A percentile compares a stretch with the other conserved stretches of the same genome.
phyloP scores from a whole-genome alignment of 2,888 invertebrate genomes.

The Hemaris fuciformis region DNA sequence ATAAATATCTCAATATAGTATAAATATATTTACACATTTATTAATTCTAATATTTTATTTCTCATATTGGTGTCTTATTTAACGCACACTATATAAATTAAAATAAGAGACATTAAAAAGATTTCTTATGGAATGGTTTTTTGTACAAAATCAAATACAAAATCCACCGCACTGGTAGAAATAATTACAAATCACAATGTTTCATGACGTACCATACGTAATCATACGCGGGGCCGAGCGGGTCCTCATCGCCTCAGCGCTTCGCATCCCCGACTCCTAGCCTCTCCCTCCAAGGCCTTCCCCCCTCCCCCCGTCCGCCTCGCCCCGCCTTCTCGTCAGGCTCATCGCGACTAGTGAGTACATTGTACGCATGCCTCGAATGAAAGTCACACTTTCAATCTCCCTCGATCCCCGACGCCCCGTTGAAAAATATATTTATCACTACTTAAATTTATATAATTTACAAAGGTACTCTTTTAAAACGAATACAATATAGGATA shows the following conservation, averaged over 20 bases:
- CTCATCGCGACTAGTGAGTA: slow-evolving; percentile 70
- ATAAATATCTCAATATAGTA: slow-evolving; percentile 80
- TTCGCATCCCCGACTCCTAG: slow-evolving; percentile 24
- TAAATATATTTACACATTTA: slow-evolving; percentile 79
- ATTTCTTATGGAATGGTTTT: slow-evolving; percentile 77
- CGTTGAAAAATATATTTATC: slow-evolving; percentile 79
- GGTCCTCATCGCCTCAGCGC: slow-evolving; percentile 22
- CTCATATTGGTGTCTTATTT: slow-evolving; percentile 80
- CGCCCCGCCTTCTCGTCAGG: slow-evolving; percentile 33
- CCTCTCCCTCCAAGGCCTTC: too few species aligned
- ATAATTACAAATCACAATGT: slow-evolving; percentile 69
- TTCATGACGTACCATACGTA: slow-evolving; percentile 45
- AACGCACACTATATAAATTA: slow-evolving; percentile 74
- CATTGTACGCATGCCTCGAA: slow-evolving; percentile 61
- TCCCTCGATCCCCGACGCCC: slow-evolving; percentile 45
- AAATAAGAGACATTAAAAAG: slow-evolving; percentile 73
- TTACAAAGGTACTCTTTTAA: slow-evolving; percentile 78
- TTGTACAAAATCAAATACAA: slow-evolving; percentile 79
- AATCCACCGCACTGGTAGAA: slow-evolving; percentile 68
- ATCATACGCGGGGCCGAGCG: slow-evolving; percentile 36
- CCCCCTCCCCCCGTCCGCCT: slow-evolving; percentile 32
- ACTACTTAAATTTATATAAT: slow-evolving; percentile 79
- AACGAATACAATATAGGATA: slow-evolving; percentile 68
- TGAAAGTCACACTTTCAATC: slow-evolving; percentile 78
- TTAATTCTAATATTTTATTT: slow-evolving; percentile 69